phyloP scores from a whole-genome alignment of 1,140 invertebrate genomes.

The Drosophila arawakana region DNA sequence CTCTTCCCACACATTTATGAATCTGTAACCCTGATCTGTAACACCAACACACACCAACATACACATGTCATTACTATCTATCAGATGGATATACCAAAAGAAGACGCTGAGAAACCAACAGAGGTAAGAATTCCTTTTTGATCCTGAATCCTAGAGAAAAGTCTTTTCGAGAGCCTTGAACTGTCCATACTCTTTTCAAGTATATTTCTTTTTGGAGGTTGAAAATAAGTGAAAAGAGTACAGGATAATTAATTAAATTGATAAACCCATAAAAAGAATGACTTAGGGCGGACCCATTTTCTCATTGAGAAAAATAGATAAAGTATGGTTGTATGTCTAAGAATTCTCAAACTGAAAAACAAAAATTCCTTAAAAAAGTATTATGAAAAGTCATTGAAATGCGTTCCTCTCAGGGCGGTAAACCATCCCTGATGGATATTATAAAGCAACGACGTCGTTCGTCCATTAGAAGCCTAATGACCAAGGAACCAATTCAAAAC shows the following conservation, averaged over 20 bases:
- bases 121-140: slow-evolving; percentile 46
- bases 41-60: not conserved
- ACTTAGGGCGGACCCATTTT: not conserved
- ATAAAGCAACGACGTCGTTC: slow-evolving; percentile 77
- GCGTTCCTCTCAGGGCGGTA: slow-evolving; percentile 52
- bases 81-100: slow-evolving; percentile 39
- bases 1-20: not conserved
- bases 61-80: not conserved
- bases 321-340: not conserved
- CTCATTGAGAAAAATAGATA: not conserved
- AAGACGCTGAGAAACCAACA: slow-evolving; percentile 5
- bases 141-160: too few species aligned
- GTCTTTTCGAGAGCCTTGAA: too few species aligned
- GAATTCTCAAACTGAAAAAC: not conserved
- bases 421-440: slow-evolving; percentile 68
- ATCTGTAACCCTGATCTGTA: not conserved
- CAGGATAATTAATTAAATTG: not conserved
- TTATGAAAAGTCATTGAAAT: not conserved
- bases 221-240: not conserved
- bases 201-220: too few species aligned
- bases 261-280: not conserved
- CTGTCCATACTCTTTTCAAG: too few species aligned
- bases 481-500: slow-evolving; percentile 78
- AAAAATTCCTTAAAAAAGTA: not conserved
- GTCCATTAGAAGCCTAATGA: slow-evolving; percentile 70